Evolutionary conservation across 2,888 invertebrate species (phyloP), one percentile per base, ranked within the genome.

Genomic region (Volucella zonaria): DNA sequence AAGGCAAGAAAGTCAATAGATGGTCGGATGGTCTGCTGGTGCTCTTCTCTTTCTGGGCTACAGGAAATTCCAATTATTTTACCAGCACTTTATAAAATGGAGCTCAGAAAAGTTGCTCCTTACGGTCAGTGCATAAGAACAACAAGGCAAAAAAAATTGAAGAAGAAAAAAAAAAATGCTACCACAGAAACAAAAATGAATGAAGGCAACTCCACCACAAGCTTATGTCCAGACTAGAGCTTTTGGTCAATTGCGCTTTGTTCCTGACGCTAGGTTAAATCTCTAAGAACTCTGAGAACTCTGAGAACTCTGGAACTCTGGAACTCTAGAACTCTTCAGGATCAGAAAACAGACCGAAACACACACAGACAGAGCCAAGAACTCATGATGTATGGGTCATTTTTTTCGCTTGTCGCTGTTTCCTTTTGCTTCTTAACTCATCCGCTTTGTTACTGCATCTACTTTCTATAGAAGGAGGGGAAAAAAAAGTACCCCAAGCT

Each of bases 21-120:
- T 23, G 10, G 14, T 51, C 58, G 56, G 58, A 66, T 8, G 10
- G 11, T 8, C 8, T 45, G n/a, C 31, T 45, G 23, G 11, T 40
- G 4, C 11, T 40, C 52, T 42, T 23, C 61, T 43, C 12, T 45
- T n/a, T 18, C 18, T 15, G 49, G 38, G 54, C 54, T 51, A 45
- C 61, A 71, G 71, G 76, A 81, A 67, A 85, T 85, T 81, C 81
- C 81, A 85, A 85, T 85, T 85, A 85, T 85, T 81, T 73, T 85
- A 71, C 76, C 56, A 81, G 81, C 81, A 85, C 85, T 85, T 68
- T 81, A 85, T 81, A 85, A 85, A 85, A 73, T 77, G 58, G 73
- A 73, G 73, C 61, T 51, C 31, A 47, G 62, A 47, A 85, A 85
- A 85, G 80, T 85, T 85, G 10, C 47, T 77, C 81, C 76, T 85